Evolutionary conservation across 2,797 vertebrate genomes (phyloP), one percentile per base, ranked within the genome.

Genomic region (Sarcophilus harrisii): DNA sequence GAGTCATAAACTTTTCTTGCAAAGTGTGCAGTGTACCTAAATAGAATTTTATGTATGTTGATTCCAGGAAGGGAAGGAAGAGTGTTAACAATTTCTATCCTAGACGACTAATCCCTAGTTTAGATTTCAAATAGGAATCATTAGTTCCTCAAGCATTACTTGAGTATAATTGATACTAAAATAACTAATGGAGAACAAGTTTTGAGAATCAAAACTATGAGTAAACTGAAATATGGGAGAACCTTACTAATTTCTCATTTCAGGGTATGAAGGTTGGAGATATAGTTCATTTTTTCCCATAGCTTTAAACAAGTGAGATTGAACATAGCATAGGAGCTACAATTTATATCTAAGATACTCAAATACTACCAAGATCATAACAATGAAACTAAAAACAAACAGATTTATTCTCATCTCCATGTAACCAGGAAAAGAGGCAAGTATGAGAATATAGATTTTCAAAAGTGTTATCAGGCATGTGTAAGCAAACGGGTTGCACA

Each of bases 1-100:
- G 95, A 96, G 93, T 97, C 52, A 95, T 96, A 93, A 94, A 94
- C 45, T 58, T 95, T 91, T 45, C 95, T 81, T 90, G 38, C 4
- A 92, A 95, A 60, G 93, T 81, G 28, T 93, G 2, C 57, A 93
- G 28, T 11, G 62, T 24, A 89, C n/a, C 49, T 93, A 96, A 95
- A 90, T 81, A 91, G 0, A 95, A 13, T 38, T 30, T 18, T 91
- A 95, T 92, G 38, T 1, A 38, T 91, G 27, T 73, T 95, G 62
- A 57, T 57, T 32, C 58, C 87, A 9, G 29, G 49, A 94, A 96
- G 13, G 32, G 96, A 92, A 97, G 58, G 57, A 1, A 95, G 81
- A 38, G 87, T 93, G 58, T 94, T 55, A 93, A 13, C 66, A 90
- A 94, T 95, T 95, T 66, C 18, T 21, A 27, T 96, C 60, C 90